Conservation (phyloP, 2,113 vertebrate species). For the Epinephelus cyanopodus region DNA sequence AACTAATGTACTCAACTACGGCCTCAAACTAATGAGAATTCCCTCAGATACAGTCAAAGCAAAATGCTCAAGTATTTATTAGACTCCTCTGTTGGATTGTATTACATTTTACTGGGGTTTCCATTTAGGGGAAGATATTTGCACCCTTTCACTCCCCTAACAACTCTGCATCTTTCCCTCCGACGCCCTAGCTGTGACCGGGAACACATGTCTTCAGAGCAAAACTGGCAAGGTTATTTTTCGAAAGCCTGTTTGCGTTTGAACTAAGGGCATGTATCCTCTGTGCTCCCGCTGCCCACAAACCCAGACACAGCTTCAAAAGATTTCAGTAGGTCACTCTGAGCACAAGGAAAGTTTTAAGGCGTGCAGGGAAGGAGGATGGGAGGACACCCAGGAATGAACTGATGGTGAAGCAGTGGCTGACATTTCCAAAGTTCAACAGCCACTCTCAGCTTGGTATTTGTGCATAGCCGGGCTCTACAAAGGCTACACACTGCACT, state of each 20-base stretch:
- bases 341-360: conserved; percentile 62
- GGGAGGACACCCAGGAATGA: conserved; percentile 60
- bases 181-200: not conserved
- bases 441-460: conserved; percentile 79
- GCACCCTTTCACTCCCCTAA: not conserved
- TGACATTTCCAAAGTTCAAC: conserved; percentile 84
- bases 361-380: conserved; percentile 40
- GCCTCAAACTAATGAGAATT: not conserved
- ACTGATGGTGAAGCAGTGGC: conserved; percentile 59
- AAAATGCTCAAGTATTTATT: conserved; percentile 17
- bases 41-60: not conserved
- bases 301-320: conserved; percentile 63
- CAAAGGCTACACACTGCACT: conserved; percentile 73
- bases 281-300: conserved; percentile 16
- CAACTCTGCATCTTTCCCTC: conserved; percentile 22
- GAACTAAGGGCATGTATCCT: conserved; percentile 44
- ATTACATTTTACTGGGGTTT: not conserved
- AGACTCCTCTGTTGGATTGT: not conserved
- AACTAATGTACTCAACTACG: not conserved
- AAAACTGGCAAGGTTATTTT: conserved; percentile 25
- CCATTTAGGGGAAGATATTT: not conserved
- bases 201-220: conserved; percentile 28
- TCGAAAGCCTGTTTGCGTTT: conserved; percentile 46
- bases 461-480: conserved; percentile 73
- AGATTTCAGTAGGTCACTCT: conserved; percentile 65